Conservation (phyloP, 92 coral and sea anemone genomes). For the Diadumene lineata region DNA sequence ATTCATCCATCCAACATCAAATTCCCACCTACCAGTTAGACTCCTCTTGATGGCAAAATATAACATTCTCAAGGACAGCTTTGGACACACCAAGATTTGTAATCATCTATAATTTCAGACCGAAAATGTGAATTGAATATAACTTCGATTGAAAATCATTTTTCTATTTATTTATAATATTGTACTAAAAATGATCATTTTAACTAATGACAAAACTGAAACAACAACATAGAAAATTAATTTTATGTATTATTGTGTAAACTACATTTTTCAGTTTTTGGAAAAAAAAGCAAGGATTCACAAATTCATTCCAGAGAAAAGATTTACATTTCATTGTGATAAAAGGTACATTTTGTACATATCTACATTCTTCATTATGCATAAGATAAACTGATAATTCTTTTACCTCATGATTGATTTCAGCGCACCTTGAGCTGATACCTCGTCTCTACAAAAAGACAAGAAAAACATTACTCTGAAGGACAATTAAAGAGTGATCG, state of each 20-base stretch:
- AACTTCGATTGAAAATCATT: too few relatives aligned
- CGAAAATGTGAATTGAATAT: too few relatives aligned
- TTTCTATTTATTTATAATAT: too few relatives aligned
- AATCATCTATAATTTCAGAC: constrained; percentile 66
- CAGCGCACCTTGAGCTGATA: constrained; percentile 92
- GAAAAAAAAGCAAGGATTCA: background rate
- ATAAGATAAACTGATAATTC: background rate
- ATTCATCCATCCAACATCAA: too few relatives aligned
- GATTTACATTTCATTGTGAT: too few relatives aligned
- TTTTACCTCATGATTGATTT: constrained; percentile 87
- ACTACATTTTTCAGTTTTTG: background rate
- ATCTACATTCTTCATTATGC: background rate
- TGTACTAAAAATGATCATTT: too few relatives aligned
- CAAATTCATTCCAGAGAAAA: background rate
- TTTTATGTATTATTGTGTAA: too few relatives aligned
- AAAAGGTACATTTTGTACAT: too few relatives aligned
- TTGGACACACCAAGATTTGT: constrained; percentile 93
- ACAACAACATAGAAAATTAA: too few relatives aligned
- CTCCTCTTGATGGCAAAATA: constrained; percentile 97
- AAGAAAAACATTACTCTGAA: background rate
- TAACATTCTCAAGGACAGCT: constrained; percentile 92
- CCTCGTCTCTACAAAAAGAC: constrained; percentile 59
- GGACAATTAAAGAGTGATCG: too few relatives aligned
- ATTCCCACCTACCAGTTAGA: constrained; percentile 87
- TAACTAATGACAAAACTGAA: too few relatives aligned